Evolutionary conservation across 2,797 vertebrate genomes (phyloP).

Genomic region (Zalophus californianus): DNA sequence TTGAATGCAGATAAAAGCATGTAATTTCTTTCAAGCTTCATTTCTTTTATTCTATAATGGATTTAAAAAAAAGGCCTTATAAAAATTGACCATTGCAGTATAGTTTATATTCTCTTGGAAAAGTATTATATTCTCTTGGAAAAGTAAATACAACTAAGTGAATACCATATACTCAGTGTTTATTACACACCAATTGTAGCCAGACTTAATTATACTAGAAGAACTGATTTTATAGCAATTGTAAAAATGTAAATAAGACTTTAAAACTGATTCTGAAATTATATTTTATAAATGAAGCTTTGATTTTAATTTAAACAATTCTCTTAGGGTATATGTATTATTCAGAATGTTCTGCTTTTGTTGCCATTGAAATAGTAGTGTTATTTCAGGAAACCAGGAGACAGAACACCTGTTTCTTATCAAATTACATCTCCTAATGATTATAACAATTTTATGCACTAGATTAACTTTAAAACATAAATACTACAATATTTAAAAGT

Average conservation of each 20-base stretch:
- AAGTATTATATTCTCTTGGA: slow-evolving; percentile 53
- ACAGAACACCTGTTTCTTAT: slow-evolving; percentile 56
- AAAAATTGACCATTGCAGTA: slow-evolving; percentile 55
- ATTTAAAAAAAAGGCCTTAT: background rate
- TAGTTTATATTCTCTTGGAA: slow-evolving; percentile 50
- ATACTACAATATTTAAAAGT: slow-evolving; percentile 41
- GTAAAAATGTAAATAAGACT: slow-evolving; percentile 72
- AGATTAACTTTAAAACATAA: slow-evolving; percentile 52
- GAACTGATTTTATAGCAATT: slow-evolving; percentile 37
- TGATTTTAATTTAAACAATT: slow-evolving; percentile 70
- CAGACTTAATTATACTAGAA: slow-evolving; percentile 54
- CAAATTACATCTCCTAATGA: slow-evolving; percentile 34
- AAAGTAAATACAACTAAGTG: slow-evolving; percentile 49
- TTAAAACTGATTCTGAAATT: slow-evolving; percentile 63
- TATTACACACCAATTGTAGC: background rate
- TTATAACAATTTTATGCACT: slow-evolving; percentile 31
- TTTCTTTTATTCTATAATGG: slow-evolving; percentile 58
- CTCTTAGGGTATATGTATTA: slow-evolving; percentile 21
- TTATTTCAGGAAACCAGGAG: slow-evolving; percentile 22
- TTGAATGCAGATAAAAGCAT: slow-evolving; percentile 9
- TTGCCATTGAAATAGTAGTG: slow-evolving; percentile 10
- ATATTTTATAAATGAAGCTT: slow-evolving; percentile 69
- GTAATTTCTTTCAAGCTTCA: slow-evolving; percentile 62
- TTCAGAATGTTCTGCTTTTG: slow-evolving; percentile 48
- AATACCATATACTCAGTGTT: slow-evolving; percentile 63